Base-by-base conservation (phyloP, 2,113 vertebrate genomes). In the Brachypteracias leptosomus region DNA sequence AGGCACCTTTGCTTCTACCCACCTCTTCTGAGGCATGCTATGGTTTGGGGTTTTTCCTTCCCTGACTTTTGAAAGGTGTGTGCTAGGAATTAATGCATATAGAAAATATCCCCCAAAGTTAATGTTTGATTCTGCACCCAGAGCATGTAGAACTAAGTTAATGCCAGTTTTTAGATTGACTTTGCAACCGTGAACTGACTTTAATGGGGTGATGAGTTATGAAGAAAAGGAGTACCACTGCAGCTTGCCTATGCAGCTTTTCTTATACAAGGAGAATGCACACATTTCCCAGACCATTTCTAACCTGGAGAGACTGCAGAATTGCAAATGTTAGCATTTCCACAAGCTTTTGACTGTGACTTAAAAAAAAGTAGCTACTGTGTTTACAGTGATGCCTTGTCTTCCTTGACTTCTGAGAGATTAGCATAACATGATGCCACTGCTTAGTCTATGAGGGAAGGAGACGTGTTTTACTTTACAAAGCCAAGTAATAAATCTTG, bases 201-300 rank as follows among this genome's bases (percentile, higher is more conserved):
- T 51, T 10, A 38, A 19, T 61, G 51, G 46, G 17, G 13, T 3
- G 3, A n/a, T 35, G 54, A 26, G 31, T 4, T 4, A 3, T 0
- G 2, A 57, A 15, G 1, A 3, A 46, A 52, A 63, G 31, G 33
- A 66, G 9, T 22, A 25, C 0, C 6, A 21, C 13, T 72, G 67
- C 67, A 70, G 51, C 9, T 7, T 63, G 18, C 26, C 24, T 1
- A 0, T 4, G 36, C 26, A 54, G 55, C 49, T 54, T 86, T 83
- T 47, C 78, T 77, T 59, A 10, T 5, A 2, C 9, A 21, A 47
- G 35, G 19, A 16, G 17, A 85, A 19, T 0, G 0, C 38, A 21
- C 1, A 1, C 2, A 3, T 70, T 59, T 3, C 70, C 88, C 6
- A 5, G 29, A 35, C 65, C 47, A 12, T 73, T 88, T 22, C 47